Conservation (phyloP, 2,888 invertebrate species). For the Apotomis turbidana region DNA sequence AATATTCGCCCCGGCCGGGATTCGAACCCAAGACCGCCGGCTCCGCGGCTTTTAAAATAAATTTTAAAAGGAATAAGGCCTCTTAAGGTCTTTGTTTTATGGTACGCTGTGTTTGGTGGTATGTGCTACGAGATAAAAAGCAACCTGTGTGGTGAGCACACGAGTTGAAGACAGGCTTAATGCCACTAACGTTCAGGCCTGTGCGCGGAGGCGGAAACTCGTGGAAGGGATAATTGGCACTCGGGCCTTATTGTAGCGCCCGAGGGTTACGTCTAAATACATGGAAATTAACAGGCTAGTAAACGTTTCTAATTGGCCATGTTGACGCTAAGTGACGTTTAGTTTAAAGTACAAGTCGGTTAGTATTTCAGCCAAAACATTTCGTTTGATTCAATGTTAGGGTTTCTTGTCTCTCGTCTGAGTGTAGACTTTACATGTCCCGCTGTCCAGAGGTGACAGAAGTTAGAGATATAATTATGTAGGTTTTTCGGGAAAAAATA, state of each 20-base stretch:
- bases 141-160: not conserved
- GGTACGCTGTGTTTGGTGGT: not conserved
- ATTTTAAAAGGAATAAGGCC: no score
- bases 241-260: slow-evolving; percentile 27
- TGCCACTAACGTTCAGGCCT: slow-evolving; percentile 21
- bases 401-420: no score
- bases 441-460: no score
- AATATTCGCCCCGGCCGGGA: no score
- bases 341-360: not conserved
- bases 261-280: slow-evolving; percentile 22
- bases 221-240: slow-evolving; percentile 35
- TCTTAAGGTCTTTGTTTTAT: not conserved
- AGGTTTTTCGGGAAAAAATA: no score
- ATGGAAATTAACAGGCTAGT: slow-evolving; percentile 21
- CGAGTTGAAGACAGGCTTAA: slow-evolving; percentile 17
- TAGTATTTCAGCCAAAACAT: no score
- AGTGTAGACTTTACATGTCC: no score
- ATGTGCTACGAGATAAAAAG: slow-evolving; percentile 9
- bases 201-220: slow-evolving; percentile 21
- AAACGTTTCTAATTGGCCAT: slow-evolving; percentile 19
- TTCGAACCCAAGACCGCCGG: no score
- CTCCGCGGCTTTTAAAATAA: no score
- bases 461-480: no score
- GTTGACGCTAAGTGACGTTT: not conserved
- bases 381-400: no score